Evolutionary conservation across 2,113 vertebrate species (phyloP).

Genomic region (Chamaea fasciata): DNA sequence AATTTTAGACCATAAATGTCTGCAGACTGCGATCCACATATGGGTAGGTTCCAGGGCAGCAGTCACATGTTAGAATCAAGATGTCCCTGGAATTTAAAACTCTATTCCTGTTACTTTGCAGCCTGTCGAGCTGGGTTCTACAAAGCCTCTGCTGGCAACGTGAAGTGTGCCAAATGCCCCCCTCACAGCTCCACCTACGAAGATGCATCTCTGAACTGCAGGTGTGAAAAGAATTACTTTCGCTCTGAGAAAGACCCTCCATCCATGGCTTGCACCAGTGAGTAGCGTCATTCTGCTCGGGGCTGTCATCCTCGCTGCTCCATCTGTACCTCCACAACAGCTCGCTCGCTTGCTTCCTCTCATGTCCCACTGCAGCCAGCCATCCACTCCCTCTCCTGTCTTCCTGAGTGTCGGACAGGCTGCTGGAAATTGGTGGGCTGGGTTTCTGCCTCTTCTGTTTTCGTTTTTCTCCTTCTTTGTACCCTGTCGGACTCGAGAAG

Average conservation of each 20-base stretch:
- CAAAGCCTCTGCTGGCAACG: conserved; percentile 86
- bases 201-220: conserved; percentile 89
- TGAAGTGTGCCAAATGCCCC: conserved; percentile 93
- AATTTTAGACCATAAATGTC: background rate
- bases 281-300: conserved; percentile 70
- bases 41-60: background rate
- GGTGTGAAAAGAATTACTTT: conserved; percentile 97
- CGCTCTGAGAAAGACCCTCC: conserved; percentile 90
- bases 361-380: conserved; percentile 27
- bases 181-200: conserved; percentile 89
- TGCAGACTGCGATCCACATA: background rate
- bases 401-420: conserved; percentile 14
- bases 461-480: background rate
- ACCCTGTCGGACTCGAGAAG: background rate
- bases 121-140: conserved; percentile 94
- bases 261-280: conserved; percentile 98
- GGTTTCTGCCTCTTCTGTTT: conserved; percentile 12
- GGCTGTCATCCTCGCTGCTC: conserved; percentile 28
- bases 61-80: background rate
- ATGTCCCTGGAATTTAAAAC: background rate
- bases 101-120: conserved; percentile 62
- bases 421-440: background rate
- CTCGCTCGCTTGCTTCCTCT: conserved; percentile 60
- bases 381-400: conserved; percentile 1
- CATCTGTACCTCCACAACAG: conserved; percentile 17